A percentile compares a stretch with the other conserved stretches of the same genome.
Evolutionary conservation across 2,797 vertebrate species (phyloP).

Genomic region (Danio choprae): DNA sequence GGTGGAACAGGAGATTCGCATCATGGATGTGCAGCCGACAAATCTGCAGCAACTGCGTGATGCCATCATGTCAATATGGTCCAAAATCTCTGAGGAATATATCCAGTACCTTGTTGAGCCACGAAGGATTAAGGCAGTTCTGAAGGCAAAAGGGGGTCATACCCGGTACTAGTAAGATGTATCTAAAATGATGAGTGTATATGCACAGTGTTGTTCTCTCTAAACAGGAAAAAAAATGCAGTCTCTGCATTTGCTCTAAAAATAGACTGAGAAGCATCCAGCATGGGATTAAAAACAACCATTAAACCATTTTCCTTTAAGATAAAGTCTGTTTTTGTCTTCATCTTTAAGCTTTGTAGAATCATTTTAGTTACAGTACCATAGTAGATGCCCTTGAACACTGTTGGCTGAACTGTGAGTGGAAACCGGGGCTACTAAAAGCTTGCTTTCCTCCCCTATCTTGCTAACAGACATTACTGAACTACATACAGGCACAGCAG

Average conservation of each 20-base stretch:
- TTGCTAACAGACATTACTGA: conserved; percentile 44
- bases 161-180: no score
- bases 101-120: no score
- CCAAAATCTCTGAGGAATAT: no score
- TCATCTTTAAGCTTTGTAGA: conserved; percentile 5
- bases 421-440: conserved; percentile 12
- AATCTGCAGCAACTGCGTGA: no score
- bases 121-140: no score
- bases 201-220: no score
- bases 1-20: no score
- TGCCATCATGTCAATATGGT: no score
- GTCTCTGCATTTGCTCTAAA: conserved; percentile 15
- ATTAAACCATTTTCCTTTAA: not conserved
- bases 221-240: not conserved
- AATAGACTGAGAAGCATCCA: not conserved
- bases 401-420: conserved; percentile 30
- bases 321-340: conserved; percentile 14
- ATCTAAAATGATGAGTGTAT: no score
- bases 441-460: conserved; percentile 7
- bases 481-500: conserved; percentile 41
- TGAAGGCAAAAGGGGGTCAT: no score
- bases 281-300: not conserved
- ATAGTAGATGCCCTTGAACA: not conserved
- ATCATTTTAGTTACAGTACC: not conserved
- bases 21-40: no score